Evolutionary conservation across 2,888 invertebrate species (phyloP).

Genomic region (Octonoba sinensis): DNA sequence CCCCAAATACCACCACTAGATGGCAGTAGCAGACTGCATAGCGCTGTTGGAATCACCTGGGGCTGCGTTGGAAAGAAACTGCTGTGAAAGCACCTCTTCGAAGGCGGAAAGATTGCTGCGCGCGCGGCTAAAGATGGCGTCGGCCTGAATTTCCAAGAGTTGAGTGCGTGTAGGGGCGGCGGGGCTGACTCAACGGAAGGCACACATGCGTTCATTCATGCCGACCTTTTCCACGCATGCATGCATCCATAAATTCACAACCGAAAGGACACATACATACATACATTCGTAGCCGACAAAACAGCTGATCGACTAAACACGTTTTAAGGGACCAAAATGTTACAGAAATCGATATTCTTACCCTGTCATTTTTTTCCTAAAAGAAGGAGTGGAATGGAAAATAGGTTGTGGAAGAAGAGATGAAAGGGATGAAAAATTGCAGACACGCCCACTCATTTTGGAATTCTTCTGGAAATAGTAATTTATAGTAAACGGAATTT

Average conservation of each 20-base stretch:
- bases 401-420: too few relatives aligned
- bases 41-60: neutral
- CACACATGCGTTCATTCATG: conserved; percentile 59
- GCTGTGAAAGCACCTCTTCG: neutral
- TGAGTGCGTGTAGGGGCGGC: conserved; percentile 3
- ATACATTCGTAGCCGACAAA: conserved; percentile 42
- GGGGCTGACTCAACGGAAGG: conserved; percentile 19
- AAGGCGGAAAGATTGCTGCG: neutral
- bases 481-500: too few relatives aligned
- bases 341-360: conserved; percentile 42
- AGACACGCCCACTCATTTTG: too few relatives aligned
- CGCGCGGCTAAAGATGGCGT: conserved; percentile 48
- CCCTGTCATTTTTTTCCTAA: conserved; percentile 6
- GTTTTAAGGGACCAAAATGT: conserved; percentile 39
- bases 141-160: conserved; percentile 30
- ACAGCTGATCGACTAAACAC: conserved; percentile 61
- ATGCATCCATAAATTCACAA: conserved; percentile 63
- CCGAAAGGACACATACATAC: conserved; percentile 45
- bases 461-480: too few relatives aligned
- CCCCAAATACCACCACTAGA: conserved; percentile 18
- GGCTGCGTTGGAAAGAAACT: neutral
- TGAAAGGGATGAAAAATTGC: too few relatives aligned
- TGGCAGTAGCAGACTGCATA: conserved; percentile 15
- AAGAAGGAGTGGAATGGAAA: conserved; percentile 2
- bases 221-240: conserved; percentile 61